Conservation (phyloP, 2,113 vertebrate genomes). For the Brachionichthys hirsutus region DNA sequence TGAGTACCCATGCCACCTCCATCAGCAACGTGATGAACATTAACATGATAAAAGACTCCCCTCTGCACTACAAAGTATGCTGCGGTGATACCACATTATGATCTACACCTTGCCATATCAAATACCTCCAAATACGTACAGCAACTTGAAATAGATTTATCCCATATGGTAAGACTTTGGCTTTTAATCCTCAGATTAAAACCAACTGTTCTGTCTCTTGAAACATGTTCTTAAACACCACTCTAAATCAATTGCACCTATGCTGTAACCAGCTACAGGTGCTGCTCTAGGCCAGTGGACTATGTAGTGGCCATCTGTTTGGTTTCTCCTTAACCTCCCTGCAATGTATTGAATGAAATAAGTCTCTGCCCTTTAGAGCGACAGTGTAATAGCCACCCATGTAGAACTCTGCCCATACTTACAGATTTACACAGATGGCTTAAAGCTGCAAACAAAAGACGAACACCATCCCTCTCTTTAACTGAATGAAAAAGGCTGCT, state of each 20-base stretch:
- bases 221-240: conserved; percentile 11
- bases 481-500: conserved; percentile 11
- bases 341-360: conserved; percentile 45
- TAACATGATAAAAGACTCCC: conserved; percentile 51
- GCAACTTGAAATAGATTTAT: conserved; percentile 15
- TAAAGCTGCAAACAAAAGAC: conserved; percentile 39
- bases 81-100: conserved; percentile 20
- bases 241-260: conserved; percentile 30
- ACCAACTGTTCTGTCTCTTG: not conserved
- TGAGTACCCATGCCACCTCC: conserved; percentile 30
- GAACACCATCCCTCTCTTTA: conserved; percentile 17
- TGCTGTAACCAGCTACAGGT: conserved; percentile 29
- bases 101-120: conserved; percentile 21
- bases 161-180: not conserved
- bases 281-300: conserved; percentile 33
- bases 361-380: conserved; percentile 46
- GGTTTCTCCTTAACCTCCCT: conserved; percentile 37
- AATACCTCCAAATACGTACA: conserved; percentile 17
- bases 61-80: conserved; percentile 41
- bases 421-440: conserved; percentile 51
- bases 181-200: conserved; percentile 25
- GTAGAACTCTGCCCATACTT: conserved; percentile 35
- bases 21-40: conserved; percentile 47
- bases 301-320: conserved; percentile 52
- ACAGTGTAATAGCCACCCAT: conserved; percentile 47